Conservation (phyloP, 2,888 invertebrate species). For the Tetragnatha montana region DNA sequence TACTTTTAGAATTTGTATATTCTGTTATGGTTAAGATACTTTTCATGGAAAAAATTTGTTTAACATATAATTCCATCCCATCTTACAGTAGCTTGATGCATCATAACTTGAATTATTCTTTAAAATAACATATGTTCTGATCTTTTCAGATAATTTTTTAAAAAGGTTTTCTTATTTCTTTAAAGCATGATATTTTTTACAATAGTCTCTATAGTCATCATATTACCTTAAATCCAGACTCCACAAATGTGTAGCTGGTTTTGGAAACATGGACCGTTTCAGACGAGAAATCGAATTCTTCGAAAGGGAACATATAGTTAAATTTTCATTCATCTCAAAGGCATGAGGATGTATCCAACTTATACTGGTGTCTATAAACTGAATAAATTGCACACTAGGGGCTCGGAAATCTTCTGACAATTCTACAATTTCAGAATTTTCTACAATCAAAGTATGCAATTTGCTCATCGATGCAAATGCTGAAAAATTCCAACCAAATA, state of each 20-base stretch:
- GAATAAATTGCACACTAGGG: constrained; percentile 31
- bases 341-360: constrained; percentile 41
- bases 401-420: constrained; percentile 22
- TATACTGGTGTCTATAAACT: constrained; percentile 26
- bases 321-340: constrained; percentile 26
- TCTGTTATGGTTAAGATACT: no score
- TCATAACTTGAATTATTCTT: no score
- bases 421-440: constrained; percentile 51
- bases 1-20: no score
- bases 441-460: constrained; percentile 34
- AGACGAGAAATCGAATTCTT: constrained; percentile 38
- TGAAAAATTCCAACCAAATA: constrained; percentile 59
- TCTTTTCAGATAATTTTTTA: no score
- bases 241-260: constrained; percentile 42
- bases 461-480: constrained; percentile 8
- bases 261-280: constrained; percentile 49
- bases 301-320: constrained; percentile 48
- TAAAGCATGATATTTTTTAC: no score
- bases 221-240: constrained; percentile 64
- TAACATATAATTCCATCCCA: no score
- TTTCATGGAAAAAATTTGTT: no score
- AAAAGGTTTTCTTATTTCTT: no score
- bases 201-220: neutral
- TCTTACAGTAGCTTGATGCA: no score
- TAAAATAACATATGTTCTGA: no score